Percentiles rank a stretch among this genome's conserved stretches.
Conservation (phyloP, 2,797 vertebrate species). For the Alfaro cultratus region DNA sequence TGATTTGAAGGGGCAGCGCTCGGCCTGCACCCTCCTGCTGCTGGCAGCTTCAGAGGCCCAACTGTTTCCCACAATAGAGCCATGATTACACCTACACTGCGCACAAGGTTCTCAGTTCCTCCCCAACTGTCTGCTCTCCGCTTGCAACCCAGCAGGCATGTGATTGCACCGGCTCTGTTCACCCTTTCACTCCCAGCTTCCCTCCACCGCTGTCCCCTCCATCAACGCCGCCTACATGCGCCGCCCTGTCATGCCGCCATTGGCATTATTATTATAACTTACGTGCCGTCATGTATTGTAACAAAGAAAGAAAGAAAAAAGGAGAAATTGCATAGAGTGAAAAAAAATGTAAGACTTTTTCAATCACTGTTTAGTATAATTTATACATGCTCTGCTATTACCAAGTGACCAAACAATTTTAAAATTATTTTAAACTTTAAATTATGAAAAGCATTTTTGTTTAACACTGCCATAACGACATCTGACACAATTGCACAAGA, state of each 20-base stretch:
- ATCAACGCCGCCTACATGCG: slow-evolving; percentile 59
- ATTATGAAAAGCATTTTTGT: not conserved
- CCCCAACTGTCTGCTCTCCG: slow-evolving; percentile 60
- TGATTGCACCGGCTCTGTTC: slow-evolving; percentile 67
- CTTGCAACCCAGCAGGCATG: slow-evolving; percentile 68
- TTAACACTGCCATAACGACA: not conserved
- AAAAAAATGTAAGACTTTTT: not conserved
- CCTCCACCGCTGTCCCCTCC: slow-evolving; percentile 46
- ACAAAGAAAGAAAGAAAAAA: slow-evolving; percentile 16
- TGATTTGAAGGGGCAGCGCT: slow-evolving; percentile 66
- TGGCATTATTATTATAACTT: slow-evolving; percentile 45
- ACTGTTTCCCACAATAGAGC: slow-evolving; percentile 80
- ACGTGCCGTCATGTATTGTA: slow-evolving; percentile 25
- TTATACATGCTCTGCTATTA: not conserved
- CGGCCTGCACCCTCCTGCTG: slow-evolving; percentile 50
- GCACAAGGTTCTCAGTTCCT: slow-evolving; percentile 56
- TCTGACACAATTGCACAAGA: not conserved
- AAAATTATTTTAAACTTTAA: not conserved
- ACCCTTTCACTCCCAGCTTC: slow-evolving; percentile 61
- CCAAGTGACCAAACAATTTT: not conserved
- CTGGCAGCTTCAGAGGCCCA: slow-evolving; percentile 64
- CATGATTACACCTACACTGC: slow-evolving; percentile 81
- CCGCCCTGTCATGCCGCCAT: slow-evolving; percentile 36
- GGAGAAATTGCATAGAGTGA: not conserved
- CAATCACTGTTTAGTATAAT: not conserved